Evolutionary conservation across 2,113 vertebrate species (phyloP).

Genomic region (Silurus meridionalis): DNA sequence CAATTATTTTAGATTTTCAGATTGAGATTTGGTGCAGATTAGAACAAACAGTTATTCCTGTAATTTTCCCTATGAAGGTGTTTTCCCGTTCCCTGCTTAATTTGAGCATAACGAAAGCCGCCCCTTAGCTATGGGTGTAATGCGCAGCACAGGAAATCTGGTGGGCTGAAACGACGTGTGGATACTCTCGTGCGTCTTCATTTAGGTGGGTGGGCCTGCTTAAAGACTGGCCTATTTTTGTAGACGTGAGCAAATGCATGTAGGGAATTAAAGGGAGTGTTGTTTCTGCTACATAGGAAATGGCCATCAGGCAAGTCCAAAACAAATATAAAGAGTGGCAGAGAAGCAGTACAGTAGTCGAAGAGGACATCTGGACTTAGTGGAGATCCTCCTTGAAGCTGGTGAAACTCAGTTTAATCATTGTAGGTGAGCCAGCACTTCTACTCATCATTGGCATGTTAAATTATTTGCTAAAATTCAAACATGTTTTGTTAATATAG

Average conservation of each 20-base stretch:
- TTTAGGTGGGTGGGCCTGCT: constrained; percentile 62
- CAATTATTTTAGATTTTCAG: neutral
- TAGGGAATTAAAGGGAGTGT: constrained; percentile 60
- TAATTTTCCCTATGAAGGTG: constrained; percentile 39
- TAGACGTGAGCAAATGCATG: constrained; percentile 51
- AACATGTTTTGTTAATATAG: neutral
- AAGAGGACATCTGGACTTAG: constrained; percentile 47
- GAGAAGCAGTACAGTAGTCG: constrained; percentile 59
- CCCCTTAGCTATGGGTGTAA: neutral
- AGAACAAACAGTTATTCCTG: constrained; percentile 25
- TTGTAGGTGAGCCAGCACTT: neutral
- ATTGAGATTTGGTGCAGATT: neutral
- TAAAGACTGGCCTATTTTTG: constrained; percentile 53
- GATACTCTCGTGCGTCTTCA: constrained; percentile 12
- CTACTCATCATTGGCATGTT: neutral
- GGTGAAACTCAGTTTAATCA: neutral
- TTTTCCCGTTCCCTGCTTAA: constrained; percentile 23
- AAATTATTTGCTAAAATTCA: neutral
- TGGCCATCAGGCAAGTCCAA: constrained; percentile 61
- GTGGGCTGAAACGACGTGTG: constrained; percentile 26
- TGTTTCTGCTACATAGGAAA: constrained; percentile 69
- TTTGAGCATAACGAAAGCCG: constrained; percentile 5
- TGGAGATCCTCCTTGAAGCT: constrained; percentile 12
- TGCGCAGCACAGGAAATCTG: constrained; percentile 27
- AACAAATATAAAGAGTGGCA: constrained; percentile 53